These are phyloP conservation scores for Threskiornis aethiopicus DNA, from an alignment of 2,797 vertebrate genomes.

Conservation along the genomic window DNA sequence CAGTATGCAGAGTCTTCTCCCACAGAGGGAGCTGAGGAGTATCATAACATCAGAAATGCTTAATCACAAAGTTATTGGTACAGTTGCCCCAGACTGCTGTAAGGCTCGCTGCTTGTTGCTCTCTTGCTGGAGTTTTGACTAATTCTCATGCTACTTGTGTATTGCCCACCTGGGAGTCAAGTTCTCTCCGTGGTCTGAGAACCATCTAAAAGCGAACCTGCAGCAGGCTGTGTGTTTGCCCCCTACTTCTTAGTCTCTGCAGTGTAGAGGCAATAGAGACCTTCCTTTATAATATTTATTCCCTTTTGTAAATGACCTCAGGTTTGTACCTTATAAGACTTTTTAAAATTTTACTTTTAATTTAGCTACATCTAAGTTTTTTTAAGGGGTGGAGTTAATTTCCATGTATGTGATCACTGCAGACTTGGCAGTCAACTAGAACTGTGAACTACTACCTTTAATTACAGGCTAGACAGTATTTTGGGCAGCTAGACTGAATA, in stretches of 20 bases:
- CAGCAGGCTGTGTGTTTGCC: not conserved
- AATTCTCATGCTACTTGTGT: not conserved
- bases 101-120: not conserved
- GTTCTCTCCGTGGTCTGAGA: not conserved
- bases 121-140: not conserved
- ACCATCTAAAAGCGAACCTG: not conserved
- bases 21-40: not conserved
- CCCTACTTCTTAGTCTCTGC: not conserved
- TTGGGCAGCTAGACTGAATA: not conserved
- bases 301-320: not conserved
- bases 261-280: not conserved
- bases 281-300: not conserved
- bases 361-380: not conserved
- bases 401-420: not conserved
- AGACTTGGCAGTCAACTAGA: not conserved
- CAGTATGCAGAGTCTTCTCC: not conserved
- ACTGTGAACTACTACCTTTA: not conserved
- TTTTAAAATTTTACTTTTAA: not conserved
- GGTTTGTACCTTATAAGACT: not conserved
- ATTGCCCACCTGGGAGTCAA: not conserved
- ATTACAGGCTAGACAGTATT: not conserved
- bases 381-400: not conserved
- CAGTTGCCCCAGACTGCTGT: not conserved
- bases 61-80: not conserved
- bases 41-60: not conserved